Conservation (phyloP, 2,113 vertebrate genomes). For the Caloenas nicobarica region DNA sequence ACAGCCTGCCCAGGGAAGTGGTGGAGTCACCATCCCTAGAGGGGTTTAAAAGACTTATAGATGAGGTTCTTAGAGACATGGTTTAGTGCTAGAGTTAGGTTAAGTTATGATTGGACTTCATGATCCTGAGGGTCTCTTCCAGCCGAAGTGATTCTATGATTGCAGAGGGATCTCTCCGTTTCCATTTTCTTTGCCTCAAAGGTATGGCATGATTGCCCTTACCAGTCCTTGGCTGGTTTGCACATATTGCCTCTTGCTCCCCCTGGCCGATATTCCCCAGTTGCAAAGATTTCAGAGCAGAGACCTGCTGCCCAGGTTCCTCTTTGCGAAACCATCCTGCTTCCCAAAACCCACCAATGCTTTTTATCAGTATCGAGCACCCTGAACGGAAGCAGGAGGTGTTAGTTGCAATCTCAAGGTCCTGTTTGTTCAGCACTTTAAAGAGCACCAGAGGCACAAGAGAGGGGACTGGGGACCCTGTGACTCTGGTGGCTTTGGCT, state of each 20-base stretch:
- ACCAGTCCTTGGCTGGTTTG: background rate
- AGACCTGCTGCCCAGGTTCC: background rate
- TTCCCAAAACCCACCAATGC: background rate
- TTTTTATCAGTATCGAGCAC: background rate
- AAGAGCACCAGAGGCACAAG: background rate
- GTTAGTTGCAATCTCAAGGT: background rate
- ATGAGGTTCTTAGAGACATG: no score
- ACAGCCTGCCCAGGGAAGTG: no score
- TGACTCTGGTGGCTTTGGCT: background rate
- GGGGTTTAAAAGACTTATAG: no score
- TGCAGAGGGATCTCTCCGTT: background rate
- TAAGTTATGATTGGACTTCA: no score
- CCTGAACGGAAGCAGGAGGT: background rate
- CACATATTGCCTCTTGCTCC: background rate
- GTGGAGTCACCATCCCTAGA: no score
- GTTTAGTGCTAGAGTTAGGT: no score
- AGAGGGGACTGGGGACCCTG: background rate
- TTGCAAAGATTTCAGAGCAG: background rate
- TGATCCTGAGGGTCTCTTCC: no score
- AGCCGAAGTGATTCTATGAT: no score
- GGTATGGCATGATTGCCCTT: background rate
- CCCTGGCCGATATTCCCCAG: fast-evolving
- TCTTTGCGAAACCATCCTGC: background rate
- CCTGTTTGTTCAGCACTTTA: background rate
- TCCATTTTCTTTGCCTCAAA: background rate